phyloP scores from a whole-genome alignment of 2,113 vertebrate species.

The Saccopteryx bilineata region DNA sequence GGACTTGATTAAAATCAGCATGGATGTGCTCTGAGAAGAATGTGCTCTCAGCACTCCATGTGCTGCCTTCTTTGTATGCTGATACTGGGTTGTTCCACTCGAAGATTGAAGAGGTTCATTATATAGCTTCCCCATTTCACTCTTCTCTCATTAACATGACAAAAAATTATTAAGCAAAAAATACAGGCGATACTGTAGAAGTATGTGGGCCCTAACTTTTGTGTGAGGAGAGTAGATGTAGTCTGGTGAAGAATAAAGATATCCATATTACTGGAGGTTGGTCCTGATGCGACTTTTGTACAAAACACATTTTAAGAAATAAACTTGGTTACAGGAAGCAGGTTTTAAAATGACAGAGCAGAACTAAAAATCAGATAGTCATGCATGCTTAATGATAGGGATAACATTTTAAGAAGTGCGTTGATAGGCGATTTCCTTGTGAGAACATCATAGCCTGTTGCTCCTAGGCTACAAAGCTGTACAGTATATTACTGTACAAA shows the following conservation, averaged over 20 bases:
- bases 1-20: not conserved
- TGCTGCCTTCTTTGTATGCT: not conserved
- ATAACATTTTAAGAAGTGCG: not conserved
- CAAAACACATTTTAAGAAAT: not conserved
- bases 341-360: slow-evolving; percentile 25
- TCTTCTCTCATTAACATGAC: not conserved
- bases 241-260: slow-evolving; percentile 18
- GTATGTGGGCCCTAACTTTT: not conserved
- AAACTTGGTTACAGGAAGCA: not conserved
- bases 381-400: not conserved
- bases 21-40: not conserved
- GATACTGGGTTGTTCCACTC: not conserved
- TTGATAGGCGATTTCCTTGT: not conserved
- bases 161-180: not conserved
- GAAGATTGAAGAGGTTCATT: slow-evolving; percentile 9
- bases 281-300: not conserved
- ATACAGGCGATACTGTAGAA: not conserved
- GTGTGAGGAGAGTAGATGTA: not conserved
- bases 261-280: not conserved
- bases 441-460: not conserved
- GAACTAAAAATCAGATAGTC: not conserved
- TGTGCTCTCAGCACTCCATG: not conserved
- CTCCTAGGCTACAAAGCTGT: not conserved
- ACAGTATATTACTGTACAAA: not conserved
- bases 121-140: not conserved